Evolutionary conservation across 2,888 invertebrate genomes (phyloP), one percentile per base, ranked within the genome.

Genomic region (Yponomeuta sedellus): DNA sequence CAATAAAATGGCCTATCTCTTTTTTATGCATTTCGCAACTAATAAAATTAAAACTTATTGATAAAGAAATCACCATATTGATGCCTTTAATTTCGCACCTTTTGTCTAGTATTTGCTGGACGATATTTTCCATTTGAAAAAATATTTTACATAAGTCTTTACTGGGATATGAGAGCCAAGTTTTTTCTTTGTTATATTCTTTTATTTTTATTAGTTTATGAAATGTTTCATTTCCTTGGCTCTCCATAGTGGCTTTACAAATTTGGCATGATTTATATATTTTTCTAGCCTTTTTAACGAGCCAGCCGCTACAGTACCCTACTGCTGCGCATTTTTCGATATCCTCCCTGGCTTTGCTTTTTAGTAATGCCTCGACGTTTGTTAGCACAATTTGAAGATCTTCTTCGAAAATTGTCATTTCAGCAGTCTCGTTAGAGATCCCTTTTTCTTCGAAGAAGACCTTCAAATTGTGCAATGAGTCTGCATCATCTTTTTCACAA

Each of bases 401-500:
- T 57, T 57, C 57, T 57, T 40, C 40, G 40, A 40, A 40, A 40
- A 40, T 40, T 40, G 40, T 11, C 2, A 40, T 40, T 40, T 40
- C 40, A 20, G 57, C 20, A 19, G 19, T 57, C n/a, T n/a, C 25
- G 57, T 3, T n/a, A 20, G n/a, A 25, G 1, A 25, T 4, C 2
- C 6, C 12, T 57, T 20, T 57, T 57, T 57, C 57, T 19, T 19
- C 20, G 57, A 20, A n/a, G 16, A 57, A 19, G 57, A 20, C 20
- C 20, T 25, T 25, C 25, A 19, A 20, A 57, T 57, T 57, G 5
- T 57, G 57, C 57, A 57, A 57, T 19, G 20, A 57, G 20, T 20
- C 20, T n/a, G n/a, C 58, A 52, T 70, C 64, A 59, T 71, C 70
- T 58, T 66, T 61, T 57, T 69, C 67, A 34, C 66, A 67, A 64